phyloP scores from a whole-genome alignment of 2,797 vertebrate species.

The Diplodus puntazzo region DNA sequence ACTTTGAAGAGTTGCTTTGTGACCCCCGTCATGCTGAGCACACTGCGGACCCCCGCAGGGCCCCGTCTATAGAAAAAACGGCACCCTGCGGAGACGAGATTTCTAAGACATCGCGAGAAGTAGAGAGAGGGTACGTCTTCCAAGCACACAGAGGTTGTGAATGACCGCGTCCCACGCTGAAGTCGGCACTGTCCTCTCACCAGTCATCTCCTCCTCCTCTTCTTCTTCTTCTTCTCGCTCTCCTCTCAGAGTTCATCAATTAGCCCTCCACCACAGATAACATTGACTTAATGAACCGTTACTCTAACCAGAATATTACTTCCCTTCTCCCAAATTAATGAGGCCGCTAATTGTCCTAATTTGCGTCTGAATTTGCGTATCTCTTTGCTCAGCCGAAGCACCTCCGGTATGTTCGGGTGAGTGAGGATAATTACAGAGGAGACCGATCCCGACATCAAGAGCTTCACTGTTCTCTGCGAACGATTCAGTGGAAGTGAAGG shows the following conservation, averaged over 20 bases:
- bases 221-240: conserved; percentile 45
- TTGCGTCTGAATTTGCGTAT: conserved; percentile 69
- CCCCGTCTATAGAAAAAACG: conserved; percentile 3
- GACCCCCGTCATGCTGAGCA: conserved; percentile 23
- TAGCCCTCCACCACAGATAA: conserved; percentile 68
- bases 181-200: conserved; percentile 14
- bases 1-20: conserved; percentile 41
- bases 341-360: conserved; percentile 84
- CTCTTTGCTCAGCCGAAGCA: conserved; percentile 62
- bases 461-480: conserved; percentile 69
- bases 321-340: conserved; percentile 83
- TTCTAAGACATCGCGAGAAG: conserved; percentile 25
- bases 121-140: no score
- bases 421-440: conserved; percentile 82
- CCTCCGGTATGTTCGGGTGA: conserved; percentile 79
- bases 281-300: conserved; percentile 80
- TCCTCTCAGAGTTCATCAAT: conserved; percentile 72
- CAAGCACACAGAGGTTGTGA: neutral
- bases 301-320: conserved; percentile 80
- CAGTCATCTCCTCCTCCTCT: conserved; percentile 45
- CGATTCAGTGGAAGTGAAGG: conserved; percentile 52
- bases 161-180: neutral
- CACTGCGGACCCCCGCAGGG: neutral
- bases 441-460: conserved; percentile 74
- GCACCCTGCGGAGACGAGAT: conserved; percentile 24